phyloP scores from a whole-genome alignment of 2,888 invertebrate genomes.

The Amiota mariae region DNA sequence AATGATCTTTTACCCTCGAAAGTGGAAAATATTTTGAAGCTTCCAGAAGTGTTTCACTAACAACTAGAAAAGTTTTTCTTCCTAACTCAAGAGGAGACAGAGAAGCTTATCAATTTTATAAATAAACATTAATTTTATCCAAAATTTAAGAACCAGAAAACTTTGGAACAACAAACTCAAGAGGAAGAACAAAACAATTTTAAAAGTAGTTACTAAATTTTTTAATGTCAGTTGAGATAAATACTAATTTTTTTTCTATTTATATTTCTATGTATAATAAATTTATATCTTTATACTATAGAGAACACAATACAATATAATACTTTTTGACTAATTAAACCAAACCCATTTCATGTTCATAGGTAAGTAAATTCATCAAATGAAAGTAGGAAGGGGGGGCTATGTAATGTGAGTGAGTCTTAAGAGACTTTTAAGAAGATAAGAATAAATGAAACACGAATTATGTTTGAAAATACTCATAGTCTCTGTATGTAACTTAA shows the following conservation, averaged over 20 bases:
- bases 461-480: too few species aligned
- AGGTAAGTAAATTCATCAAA: constrained; percentile 33
- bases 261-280: not conserved
- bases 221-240: constrained; percentile 23
- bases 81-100: not conserved
- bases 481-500: too few species aligned
- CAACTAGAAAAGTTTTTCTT: too few species aligned
- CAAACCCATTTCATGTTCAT: constrained; percentile 62
- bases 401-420: not conserved
- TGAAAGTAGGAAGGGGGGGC: not conserved
- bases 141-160: not conserved
- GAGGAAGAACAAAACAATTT: constrained; percentile 31
- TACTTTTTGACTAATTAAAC: constrained; percentile 58
- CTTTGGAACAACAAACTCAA: not conserved
- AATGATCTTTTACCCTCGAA: too few species aligned
- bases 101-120: constrained; percentile 20
- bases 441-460: too few species aligned
- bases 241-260: not conserved
- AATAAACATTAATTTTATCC: constrained; percentile 16
- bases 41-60: too few species aligned
- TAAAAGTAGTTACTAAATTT: constrained; percentile 20
- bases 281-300: constrained; percentile 9
- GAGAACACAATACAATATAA: not conserved
- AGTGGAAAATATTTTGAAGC: too few species aligned
- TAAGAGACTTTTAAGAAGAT: too few species aligned